A percentile compares a stretch with the other conserved stretches of the same genome.
Evolutionary conservation across 2,888 invertebrate species (phyloP).

Genomic region (Dynastes maya): DNA sequence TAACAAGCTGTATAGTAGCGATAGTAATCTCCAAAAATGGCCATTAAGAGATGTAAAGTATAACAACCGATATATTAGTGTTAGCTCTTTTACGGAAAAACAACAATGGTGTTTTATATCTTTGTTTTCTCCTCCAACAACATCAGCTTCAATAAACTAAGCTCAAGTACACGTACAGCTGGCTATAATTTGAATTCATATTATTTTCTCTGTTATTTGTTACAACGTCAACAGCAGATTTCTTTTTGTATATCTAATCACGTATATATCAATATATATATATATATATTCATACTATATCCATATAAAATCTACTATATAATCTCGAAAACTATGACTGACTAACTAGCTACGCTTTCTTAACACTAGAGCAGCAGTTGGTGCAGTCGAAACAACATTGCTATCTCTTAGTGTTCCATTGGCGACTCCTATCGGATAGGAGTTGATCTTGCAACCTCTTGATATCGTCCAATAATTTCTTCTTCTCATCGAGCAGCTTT

Average conservation of each 20-base stretch:
- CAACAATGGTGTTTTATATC: constrained; percentile 39
- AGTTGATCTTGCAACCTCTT: constrained; percentile 77
- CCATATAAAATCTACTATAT: constrained; percentile 48
- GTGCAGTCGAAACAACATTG: constrained; percentile 82
- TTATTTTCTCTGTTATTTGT: constrained; percentile 26
- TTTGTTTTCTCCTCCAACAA: constrained; percentile 14
- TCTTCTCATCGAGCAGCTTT: constrained; percentile 82
- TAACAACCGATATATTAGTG: neutral
- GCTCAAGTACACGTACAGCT: constrained; percentile 34
- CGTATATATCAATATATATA: neutral
- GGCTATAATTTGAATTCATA: constrained; percentile 30
- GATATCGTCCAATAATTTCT: constrained; percentile 80
- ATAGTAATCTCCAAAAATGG: too few relatives aligned
- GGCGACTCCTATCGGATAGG: constrained; percentile 65
- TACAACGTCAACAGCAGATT: constrained; percentile 27
- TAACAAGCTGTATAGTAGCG: too few relatives aligned
- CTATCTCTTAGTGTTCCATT: constrained; percentile 78
- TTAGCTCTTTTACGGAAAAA: constrained; percentile 23
- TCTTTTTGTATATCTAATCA: constrained; percentile 17
- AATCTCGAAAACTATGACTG: constrained; percentile 52
- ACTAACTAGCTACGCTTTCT: constrained; percentile 60
- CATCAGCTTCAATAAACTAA: constrained; percentile 25
- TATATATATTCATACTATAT: constrained; percentile 8
- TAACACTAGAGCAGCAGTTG: constrained; percentile 73
- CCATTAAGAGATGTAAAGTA: too few relatives aligned